A percentile compares a stretch with the other conserved stretches of the same genome.
Conservation (phyloP, 2,113 vertebrate genomes). For the Caranx ignobilis region DNA sequence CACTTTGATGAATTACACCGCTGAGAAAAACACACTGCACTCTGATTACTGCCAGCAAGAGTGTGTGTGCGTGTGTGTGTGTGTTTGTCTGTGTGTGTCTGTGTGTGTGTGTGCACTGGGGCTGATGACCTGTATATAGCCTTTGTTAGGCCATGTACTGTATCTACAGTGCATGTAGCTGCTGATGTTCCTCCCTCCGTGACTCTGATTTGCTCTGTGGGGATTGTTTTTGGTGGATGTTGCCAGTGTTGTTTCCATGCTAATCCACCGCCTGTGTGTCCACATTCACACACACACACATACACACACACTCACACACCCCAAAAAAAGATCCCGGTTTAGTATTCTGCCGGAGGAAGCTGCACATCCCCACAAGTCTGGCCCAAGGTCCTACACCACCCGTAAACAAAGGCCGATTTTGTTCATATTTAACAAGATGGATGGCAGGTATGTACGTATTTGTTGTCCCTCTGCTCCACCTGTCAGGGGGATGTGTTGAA, state of each 20-base stretch:
- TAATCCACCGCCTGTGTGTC: conserved; percentile 38
- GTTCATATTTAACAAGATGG: conserved; percentile 68
- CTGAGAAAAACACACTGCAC: conserved; percentile 72
- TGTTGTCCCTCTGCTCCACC: conserved; percentile 43
- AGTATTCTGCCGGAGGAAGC: conserved; percentile 53
- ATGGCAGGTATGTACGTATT: conserved; percentile 49
- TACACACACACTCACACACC: neutral
- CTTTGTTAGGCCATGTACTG: neutral
- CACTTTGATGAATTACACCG: conserved; percentile 80
- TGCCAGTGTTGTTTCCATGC: conserved; percentile 51
- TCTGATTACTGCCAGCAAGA: conserved; percentile 75
- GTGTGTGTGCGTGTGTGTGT: conserved; percentile 42
- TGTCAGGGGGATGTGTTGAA: conserved; percentile 39
- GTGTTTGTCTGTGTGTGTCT: conserved; percentile 31
- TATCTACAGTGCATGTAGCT: conserved; percentile 1
- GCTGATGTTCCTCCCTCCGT: neutral
- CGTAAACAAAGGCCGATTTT: conserved; percentile 59
- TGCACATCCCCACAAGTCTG: conserved; percentile 40
- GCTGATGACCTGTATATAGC: conserved; percentile 11
- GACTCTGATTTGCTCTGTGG: conserved; percentile 28
- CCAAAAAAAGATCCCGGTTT: conserved; percentile 33
- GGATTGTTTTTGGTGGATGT: conserved; percentile 38
- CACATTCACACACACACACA: conserved; percentile 17
- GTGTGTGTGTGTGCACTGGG: conserved; percentile 17
- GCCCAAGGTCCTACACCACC: conserved; percentile 59